Evolutionary conservation across 1,140 invertebrate species (phyloP).

Genomic region (Zeugodacus cucurbitae): DNA sequence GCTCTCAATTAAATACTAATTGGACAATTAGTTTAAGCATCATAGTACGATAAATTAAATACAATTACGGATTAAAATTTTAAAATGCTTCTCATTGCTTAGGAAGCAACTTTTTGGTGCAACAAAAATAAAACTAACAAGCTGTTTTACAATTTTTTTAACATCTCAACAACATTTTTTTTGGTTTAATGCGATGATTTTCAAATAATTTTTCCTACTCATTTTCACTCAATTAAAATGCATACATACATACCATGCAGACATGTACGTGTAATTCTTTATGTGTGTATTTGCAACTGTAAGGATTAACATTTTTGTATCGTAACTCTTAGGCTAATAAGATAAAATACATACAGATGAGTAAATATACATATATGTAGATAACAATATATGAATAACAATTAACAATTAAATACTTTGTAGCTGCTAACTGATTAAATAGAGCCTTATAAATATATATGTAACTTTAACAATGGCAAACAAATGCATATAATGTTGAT

Average conservation of each 20-base stretch:
- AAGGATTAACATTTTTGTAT: conserved; percentile 29
- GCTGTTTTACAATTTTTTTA: too few relatives aligned
- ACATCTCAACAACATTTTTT: too few relatives aligned
- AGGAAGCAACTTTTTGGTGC: too few relatives aligned
- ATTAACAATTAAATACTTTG: not conserved
- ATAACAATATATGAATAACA: not conserved
- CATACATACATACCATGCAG: not conserved
- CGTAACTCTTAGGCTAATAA: not conserved
- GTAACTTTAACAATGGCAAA: conserved; percentile 33
- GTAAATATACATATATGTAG: not conserved
- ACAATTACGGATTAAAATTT: too few relatives aligned
- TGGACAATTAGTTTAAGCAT: too few relatives aligned
- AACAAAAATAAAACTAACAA: too few relatives aligned
- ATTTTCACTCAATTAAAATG: not conserved
- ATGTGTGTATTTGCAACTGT: too few relatives aligned
- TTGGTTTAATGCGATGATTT: too few relatives aligned
- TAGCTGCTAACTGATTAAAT: conserved; percentile 54
- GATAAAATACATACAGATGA: not conserved
- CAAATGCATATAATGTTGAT: conserved; percentile 58
- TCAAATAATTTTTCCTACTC: too few relatives aligned
- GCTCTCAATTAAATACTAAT: too few relatives aligned
- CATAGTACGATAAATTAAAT: too few relatives aligned
- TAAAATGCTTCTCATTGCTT: too few relatives aligned
- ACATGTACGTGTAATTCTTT: not conserved
- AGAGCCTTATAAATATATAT: conserved; percentile 45